These are phyloP conservation scores for Bos javanicus DNA, from an alignment of 2,113 vertebrate genomes.

Conservation along the genomic window DNA sequence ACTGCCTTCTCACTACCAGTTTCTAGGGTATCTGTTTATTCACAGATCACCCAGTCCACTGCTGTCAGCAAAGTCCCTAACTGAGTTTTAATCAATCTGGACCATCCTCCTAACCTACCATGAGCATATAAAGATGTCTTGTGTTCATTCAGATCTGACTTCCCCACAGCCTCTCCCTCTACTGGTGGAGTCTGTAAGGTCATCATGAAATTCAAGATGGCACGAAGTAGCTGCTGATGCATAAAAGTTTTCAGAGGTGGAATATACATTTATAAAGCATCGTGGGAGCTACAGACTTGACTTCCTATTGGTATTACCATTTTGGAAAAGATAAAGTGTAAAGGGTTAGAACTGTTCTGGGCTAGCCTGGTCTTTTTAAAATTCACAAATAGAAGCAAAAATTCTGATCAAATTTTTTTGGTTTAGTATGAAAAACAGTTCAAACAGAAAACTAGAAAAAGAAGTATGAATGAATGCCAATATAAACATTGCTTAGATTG, in stretches of 20 bases:
- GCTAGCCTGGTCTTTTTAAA: neutral
- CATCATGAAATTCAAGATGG: neutral
- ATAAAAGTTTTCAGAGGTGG: neutral
- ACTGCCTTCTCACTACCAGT: neutral
- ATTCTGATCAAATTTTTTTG: neutral
- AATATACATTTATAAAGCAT: neutral
- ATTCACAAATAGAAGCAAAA: neutral
- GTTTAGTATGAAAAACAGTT: neutral
- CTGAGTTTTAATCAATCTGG: neutral
- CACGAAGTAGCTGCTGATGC: neutral
- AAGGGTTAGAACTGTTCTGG: neutral
- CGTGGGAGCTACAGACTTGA: neutral
- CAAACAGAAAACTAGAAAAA: too few relatives aligned
- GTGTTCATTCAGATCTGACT: neutral
- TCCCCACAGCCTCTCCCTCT: neutral
- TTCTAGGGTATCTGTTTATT: neutral
- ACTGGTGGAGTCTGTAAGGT: neutral
- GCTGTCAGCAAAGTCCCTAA: neutral
- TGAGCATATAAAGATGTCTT: neutral
- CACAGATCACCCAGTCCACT: neutral
- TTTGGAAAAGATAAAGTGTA: neutral
- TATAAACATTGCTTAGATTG: too few relatives aligned
- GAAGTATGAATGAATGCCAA: too few relatives aligned
- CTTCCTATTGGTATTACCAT: neutral
- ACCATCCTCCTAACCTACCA: neutral